A percentile compares a stretch with the other conserved stretches of the same genome.
Conservation (phyloP, 64 coral and sea anemone genomes). For the Stylophora pistillata region DNA sequence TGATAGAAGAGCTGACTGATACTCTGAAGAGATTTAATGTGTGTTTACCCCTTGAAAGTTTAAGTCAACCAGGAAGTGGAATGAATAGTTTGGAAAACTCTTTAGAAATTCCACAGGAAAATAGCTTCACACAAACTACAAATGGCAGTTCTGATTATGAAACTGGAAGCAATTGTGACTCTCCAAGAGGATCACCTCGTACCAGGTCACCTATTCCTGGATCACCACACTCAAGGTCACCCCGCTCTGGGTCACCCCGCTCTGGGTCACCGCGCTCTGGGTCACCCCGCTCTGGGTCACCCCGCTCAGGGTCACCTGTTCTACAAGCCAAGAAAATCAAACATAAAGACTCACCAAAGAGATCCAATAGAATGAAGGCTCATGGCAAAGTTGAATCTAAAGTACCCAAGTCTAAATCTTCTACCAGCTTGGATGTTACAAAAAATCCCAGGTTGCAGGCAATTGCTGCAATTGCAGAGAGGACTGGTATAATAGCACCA, state of each 20-base stretch:
- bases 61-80: conserved; percentile 40
- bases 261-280: conserved; percentile 34
- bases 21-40: conserved; percentile 76
- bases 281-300: conserved; percentile 32
- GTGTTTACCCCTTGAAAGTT: conserved; percentile 18
- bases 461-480: conserved; percentile 93
- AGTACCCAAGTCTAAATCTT: conserved; percentile 89
- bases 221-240: conserved; percentile 9
- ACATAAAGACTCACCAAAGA: conserved; percentile 27
- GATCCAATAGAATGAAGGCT: conserved; percentile 34
- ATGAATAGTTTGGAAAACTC: conserved; percentile 57
- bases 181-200: background rate
- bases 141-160: conserved; percentile 34
- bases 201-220: conserved; percentile 15
- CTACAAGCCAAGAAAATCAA: conserved; percentile 36
- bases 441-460: conserved; percentile 92
- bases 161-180: conserved; percentile 53
- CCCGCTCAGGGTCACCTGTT: conserved; percentile 55
- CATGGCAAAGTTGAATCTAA: conserved; percentile 49
- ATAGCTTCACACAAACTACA: background rate
- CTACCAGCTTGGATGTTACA: conserved; percentile 83
- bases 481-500: conserved; percentile 93
- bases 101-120: conserved; percentile 40
- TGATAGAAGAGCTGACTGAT: conserved; percentile 85
- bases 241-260: conserved; percentile 37